Evolutionary conservation across 1,140 invertebrate genomes (phyloP).

Genomic region (Arion vulgaris): DNA sequence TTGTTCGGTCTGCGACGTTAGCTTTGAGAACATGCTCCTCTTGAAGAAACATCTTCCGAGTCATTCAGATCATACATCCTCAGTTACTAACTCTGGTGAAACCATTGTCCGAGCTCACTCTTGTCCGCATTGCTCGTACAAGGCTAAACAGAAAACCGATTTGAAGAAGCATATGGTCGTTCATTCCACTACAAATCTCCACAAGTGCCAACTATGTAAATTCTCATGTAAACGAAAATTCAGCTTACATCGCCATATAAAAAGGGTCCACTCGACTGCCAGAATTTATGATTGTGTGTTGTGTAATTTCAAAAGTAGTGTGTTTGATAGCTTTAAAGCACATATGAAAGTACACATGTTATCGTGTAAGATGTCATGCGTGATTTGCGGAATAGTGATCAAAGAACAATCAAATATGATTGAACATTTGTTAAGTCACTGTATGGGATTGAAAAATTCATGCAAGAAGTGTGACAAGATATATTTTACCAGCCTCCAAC

Average conservation of each 20-base stretch:
- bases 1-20: background rate
- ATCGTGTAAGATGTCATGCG: background rate
- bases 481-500: background rate
- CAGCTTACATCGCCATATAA: background rate
- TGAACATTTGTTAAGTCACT: slow-evolving; percentile 5
- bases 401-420: background rate
- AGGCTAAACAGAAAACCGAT: background rate
- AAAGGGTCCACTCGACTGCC: background rate
- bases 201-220: background rate
- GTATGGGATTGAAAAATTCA: background rate
- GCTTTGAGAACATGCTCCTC: background rate
- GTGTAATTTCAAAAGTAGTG: slow-evolving; percentile 9
- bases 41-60: background rate
- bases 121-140: background rate
- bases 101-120: background rate
- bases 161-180: background rate
- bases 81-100: background rate
- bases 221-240: background rate
- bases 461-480: slow-evolving; percentile 1
- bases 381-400: background rate
- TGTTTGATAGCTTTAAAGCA: background rate
- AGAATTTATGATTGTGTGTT: background rate
- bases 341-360: background rate
- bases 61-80: background rate
- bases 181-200: background rate